phyloP scores from a whole-genome alignment of 2,888 invertebrate genomes.

The Drosophila sordidula region DNA sequence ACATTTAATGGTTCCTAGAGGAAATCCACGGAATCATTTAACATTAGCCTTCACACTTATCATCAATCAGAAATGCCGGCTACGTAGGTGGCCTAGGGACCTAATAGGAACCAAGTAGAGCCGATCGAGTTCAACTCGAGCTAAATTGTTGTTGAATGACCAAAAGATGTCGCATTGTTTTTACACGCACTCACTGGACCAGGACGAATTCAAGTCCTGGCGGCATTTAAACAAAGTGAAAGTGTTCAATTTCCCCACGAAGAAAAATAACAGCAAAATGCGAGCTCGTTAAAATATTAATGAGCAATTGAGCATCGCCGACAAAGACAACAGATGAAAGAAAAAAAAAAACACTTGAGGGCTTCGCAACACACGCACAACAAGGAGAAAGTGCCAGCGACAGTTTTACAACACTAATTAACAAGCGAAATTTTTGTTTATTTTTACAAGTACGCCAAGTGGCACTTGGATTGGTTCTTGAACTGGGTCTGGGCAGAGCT shows the following conservation, averaged over 20 bases:
- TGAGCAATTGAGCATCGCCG: conserved; percentile 61
- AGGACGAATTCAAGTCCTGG: conserved; percentile 45
- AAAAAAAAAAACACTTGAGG: conserved; percentile 54
- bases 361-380: conserved; percentile 17
- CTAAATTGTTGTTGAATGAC: conserved; percentile 32
- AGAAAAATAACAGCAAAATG: conserved; percentile 2
- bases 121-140: not conserved
- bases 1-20: conserved; percentile 5
- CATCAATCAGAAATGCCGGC: conserved; percentile 56
- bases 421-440: conserved; percentile 73
- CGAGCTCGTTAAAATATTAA: conserved; percentile 68
- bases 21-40: not conserved
- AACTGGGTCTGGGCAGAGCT: not conserved
- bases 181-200: conserved; percentile 26
- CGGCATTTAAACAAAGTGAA: conserved; percentile 69
- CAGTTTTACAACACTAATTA: conserved; percentile 77
- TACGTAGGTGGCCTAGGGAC: conserved; percentile 42
- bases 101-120: not conserved
- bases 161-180: conserved; percentile 42
- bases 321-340: conserved; percentile 43
- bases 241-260: conserved; percentile 62
- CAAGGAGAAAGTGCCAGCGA: conserved; percentile 68
- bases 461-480: conserved; percentile 37
- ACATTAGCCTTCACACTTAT: conserved; percentile 23
- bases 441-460: conserved; percentile 72